These are phyloP conservation scores for Teleiodes luculella DNA, from an alignment of 2,888 invertebrate species.

Conservation along the genomic window DNA sequence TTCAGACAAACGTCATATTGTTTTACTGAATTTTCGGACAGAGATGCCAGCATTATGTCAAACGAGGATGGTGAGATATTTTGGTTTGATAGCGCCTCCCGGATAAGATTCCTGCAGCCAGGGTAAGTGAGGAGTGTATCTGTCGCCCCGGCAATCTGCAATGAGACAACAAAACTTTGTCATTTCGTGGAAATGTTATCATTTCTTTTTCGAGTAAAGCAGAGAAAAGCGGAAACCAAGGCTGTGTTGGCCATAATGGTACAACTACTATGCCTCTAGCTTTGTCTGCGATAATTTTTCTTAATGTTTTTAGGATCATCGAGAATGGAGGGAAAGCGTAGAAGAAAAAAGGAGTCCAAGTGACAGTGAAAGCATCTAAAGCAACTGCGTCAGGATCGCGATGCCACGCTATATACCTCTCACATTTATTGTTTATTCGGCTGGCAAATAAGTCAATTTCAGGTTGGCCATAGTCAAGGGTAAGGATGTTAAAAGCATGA, in stretches of 20 bases:
- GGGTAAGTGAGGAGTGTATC: background rate
- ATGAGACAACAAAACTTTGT: background rate
- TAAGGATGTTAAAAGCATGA: conserved; percentile 3
- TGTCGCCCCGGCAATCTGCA: background rate
- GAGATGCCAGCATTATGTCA: background rate
- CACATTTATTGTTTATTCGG: conserved; percentile 10
- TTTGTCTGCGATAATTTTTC: background rate
- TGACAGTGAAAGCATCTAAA: conserved; percentile 12
- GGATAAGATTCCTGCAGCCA: background rate
- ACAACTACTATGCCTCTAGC: background rate
- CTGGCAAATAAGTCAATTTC: conserved; percentile 10
- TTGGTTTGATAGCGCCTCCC: background rate
- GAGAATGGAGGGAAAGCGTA: conserved; percentile 16
- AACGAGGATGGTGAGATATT: background rate
- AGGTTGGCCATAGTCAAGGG: background rate
- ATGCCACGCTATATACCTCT: conserved; percentile 11
- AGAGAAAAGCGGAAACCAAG: background rate
- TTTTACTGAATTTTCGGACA: background rate
- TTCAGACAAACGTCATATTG: conserved; percentile 1
- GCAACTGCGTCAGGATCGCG: conserved; percentile 10
- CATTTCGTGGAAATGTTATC: background rate
- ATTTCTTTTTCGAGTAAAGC: background rate
- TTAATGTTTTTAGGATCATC: background rate
- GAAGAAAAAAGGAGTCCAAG: conserved; percentile 1
- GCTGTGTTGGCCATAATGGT: background rate